Evolutionary conservation across 2,888 invertebrate genomes (phyloP).

Genomic region (Heliothis peltigera): DNA sequence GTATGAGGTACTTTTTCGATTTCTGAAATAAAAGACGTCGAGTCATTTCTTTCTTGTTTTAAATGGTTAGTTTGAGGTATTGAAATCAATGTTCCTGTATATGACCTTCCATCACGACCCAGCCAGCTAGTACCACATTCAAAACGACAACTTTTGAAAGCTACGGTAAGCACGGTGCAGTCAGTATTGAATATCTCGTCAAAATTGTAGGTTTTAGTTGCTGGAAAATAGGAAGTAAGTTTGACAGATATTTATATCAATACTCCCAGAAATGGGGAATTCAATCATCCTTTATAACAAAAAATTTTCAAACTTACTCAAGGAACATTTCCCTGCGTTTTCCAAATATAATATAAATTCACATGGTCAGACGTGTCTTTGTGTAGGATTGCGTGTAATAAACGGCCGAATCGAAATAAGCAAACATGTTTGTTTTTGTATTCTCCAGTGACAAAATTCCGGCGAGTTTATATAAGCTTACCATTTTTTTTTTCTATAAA

Average conservation of each 20-base stretch:
- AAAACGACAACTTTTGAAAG: too few relatives aligned
- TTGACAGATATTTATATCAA: too few relatives aligned
- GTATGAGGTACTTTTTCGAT: conserved; percentile 10
- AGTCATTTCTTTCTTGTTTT: conserved; percentile 3
- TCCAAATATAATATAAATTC: conserved; percentile 52
- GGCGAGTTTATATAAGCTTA: conserved; percentile 31
- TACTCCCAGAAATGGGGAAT: too few relatives aligned
- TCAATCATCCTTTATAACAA: conserved; percentile 13
- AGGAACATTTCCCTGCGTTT: conserved; percentile 26
- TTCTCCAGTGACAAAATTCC: conserved; percentile 41
- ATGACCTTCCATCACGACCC: too few relatives aligned
- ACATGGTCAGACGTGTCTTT: conserved; percentile 52
- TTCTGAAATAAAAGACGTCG: conserved; percentile 3
- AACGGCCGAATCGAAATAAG: conserved; percentile 49
- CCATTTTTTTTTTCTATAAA: conserved; percentile 34
- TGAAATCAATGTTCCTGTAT: too few relatives aligned
- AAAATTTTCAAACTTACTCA: conserved; percentile 5
- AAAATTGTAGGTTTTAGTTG: too few relatives aligned
- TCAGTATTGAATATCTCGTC: too few relatives aligned
- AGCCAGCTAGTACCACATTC: too few relatives aligned
- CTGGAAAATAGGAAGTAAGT: too few relatives aligned
- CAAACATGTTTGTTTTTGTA: conserved; percentile 35
- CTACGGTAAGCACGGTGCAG: too few relatives aligned
- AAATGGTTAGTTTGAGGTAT: not conserved
- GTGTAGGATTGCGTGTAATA: conserved; percentile 61